These are phyloP conservation scores for Pelecanus crispus DNA, from an alignment of 2,113 vertebrate species.

Conservation along the genomic window DNA sequence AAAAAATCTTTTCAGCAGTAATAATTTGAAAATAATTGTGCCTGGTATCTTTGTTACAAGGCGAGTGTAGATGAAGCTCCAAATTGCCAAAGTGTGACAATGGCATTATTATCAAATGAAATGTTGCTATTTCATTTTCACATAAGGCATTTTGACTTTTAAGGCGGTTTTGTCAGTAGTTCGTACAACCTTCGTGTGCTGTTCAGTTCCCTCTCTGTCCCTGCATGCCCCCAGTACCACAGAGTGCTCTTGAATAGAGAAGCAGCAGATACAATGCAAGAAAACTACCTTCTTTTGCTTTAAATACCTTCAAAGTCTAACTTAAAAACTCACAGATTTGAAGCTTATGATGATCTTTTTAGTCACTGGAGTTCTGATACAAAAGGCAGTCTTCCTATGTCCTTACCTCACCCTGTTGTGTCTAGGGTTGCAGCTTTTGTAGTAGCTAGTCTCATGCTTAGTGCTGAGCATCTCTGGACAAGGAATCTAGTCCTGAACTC, in stretches of 20 bases:
- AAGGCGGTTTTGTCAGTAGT: slow-evolving; percentile 1
- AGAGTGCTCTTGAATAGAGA: not conserved
- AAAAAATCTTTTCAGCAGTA: not conserved
- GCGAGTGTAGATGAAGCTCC: not conserved
- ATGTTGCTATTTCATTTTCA: not conserved
- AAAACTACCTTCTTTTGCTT: not conserved
- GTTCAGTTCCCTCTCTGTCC: not conserved
- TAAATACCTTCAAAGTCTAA: not conserved
- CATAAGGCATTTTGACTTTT: not conserved
- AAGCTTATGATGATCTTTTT: not conserved
- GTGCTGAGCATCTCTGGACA: slow-evolving; percentile 3
- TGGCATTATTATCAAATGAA: not conserved
- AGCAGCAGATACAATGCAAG: not conserved
- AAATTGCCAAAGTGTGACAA: not conserved
- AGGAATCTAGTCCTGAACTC: not conserved
- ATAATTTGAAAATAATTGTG: not conserved
- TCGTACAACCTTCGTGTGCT: not conserved
- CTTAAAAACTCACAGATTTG: not conserved
- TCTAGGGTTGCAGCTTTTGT: slow-evolving; percentile 53
- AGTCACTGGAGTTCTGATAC: not conserved
- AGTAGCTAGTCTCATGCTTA: slow-evolving; percentile 17
- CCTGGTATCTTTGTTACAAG: not conserved
- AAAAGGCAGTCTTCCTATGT: slow-evolving; percentile 23
- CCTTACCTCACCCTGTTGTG: slow-evolving; percentile 46
- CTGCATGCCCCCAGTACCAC: not conserved